A percentile compares a stretch with the other conserved stretches of the same genome.
These are phyloP conservation scores for Pherbina coryleti DNA, from an alignment of 2,888 invertebrate genomes.

Conservation along the genomic window DNA sequence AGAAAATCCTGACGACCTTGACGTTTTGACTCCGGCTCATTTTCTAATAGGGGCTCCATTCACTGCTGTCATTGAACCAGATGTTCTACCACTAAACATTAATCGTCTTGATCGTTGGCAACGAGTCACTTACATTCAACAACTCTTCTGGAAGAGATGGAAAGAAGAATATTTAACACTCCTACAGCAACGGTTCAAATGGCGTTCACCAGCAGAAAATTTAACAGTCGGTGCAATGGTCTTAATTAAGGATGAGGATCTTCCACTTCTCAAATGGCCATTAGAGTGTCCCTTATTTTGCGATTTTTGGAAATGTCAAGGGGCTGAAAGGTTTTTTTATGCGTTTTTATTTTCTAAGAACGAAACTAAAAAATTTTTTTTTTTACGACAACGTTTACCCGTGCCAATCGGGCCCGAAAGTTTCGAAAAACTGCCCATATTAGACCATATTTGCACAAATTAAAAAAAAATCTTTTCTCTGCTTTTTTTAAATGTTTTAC, in stretches of 20 bases:
- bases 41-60: constrained; percentile 39
- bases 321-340: no score
- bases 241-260: constrained; percentile 44
- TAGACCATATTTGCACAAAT: no score
- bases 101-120: constrained; percentile 43
- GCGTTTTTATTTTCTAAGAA: no score
- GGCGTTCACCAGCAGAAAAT: constrained; percentile 26
- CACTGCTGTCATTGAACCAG: constrained; percentile 37
- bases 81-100: constrained; percentile 38
- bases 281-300: no score
- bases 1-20: constrained; percentile 46
- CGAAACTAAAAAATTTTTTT: no score
- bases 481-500: no score
- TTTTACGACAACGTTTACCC: no score
- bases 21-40: constrained; percentile 33
- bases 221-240: constrained; percentile 20
- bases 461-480: no score
- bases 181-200: constrained; percentile 40
- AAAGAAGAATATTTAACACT: constrained; percentile 38
- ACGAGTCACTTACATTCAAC: constrained; percentile 40
- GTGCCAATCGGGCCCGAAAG: no score
- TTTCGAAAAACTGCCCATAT: no score
- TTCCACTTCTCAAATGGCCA: constrained; percentile 39
- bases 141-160: constrained; percentile 42
- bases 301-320: no score